Percentiles rank a stretch among this genome's conserved stretches.
These are phyloP conservation scores for Thymelicus lineola DNA, from an alignment of 2,888 invertebrate genomes.

Conservation along the genomic window DNA sequence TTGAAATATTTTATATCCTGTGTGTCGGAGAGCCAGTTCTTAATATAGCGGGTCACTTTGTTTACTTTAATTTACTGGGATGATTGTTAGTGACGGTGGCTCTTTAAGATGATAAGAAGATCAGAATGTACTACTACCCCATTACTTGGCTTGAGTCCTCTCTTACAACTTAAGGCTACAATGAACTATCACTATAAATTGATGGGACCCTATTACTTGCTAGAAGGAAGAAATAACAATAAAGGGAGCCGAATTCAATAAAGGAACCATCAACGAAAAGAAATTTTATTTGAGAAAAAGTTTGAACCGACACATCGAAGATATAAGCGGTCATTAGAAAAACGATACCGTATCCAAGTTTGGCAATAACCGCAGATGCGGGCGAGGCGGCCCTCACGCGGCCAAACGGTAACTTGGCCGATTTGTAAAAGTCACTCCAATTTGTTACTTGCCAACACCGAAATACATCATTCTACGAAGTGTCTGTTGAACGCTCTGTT, in stretches of 20 bases:
- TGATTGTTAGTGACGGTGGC: no score
- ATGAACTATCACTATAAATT: no score
- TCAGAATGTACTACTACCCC: no score
- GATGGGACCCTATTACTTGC: no score
- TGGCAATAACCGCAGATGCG: conserved; percentile 32
- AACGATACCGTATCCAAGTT: conserved; percentile 32
- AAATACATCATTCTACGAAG: conserved; percentile 1
- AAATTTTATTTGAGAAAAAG: conserved; percentile 14
- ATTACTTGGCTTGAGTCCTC: no score
- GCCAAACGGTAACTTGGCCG: conserved; percentile 32
- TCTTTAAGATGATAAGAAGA: no score
- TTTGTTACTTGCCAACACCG: conserved; percentile 10
- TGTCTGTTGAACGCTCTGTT: neutral
- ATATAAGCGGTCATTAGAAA: conserved; percentile 35
- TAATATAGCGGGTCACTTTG: no score
- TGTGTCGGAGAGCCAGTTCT: no score
- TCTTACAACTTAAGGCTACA: no score
- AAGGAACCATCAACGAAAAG: neutral
- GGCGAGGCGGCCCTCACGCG: conserved; percentile 11
- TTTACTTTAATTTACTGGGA: no score
- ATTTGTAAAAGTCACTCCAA: conserved; percentile 34
- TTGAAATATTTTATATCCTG: no score
- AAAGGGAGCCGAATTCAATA: neutral
- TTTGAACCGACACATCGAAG: conserved; percentile 19
- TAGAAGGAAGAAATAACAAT: neutral